phyloP scores from a whole-genome alignment of 2,888 invertebrate genomes.

The Eilema caniola region DNA sequence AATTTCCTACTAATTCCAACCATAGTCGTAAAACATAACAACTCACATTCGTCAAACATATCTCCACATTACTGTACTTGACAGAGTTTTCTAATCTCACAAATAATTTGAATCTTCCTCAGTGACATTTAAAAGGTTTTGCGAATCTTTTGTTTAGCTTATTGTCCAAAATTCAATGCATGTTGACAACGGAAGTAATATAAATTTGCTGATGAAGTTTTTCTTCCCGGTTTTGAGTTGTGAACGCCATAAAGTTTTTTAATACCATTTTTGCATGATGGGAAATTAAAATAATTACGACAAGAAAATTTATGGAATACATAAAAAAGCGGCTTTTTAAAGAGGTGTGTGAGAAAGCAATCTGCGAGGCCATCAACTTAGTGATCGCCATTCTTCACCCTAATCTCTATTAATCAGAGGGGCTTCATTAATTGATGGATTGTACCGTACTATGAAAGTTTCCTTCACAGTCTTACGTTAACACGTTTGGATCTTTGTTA shows the following conservation, averaged over 20 bases:
- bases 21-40: background rate
- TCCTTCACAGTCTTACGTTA: no score
- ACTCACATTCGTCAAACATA: background rate
- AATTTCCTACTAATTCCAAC: no score
- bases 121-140: background rate
- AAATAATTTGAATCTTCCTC: background rate
- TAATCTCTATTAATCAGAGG: no score
- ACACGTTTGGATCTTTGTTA: no score
- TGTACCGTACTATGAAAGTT: no score
- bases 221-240: background rate
- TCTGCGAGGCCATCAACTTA: no score
- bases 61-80: background rate
- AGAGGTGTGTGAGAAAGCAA: no score
- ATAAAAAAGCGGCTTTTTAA: no score
- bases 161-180: background rate
- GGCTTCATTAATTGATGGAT: no score
- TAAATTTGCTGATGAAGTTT: background rate
- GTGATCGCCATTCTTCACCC: no score
- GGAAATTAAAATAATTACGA: background rate
- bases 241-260: background rate
- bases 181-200: background rate
- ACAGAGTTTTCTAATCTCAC: background rate
- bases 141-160: background rate
- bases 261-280: slow-evolving; percentile 2
- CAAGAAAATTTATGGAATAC: background rate